A percentile compares a stretch with the other conserved stretches of the same genome.
Conservation (phyloP, 2,113 vertebrate genomes). For the Albula glossodonta region DNA sequence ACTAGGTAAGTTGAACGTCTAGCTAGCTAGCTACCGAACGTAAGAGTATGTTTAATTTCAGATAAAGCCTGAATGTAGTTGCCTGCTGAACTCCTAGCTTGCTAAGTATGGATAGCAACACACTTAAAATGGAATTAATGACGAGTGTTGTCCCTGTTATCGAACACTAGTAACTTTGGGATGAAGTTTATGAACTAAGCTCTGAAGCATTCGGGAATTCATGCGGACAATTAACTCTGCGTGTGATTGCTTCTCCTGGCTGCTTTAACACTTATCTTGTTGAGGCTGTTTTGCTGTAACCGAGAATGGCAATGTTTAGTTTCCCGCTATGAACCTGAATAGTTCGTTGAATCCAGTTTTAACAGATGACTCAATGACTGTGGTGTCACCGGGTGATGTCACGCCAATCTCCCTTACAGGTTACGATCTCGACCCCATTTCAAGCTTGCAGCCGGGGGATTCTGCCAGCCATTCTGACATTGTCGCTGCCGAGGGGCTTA, state of each 20-base stretch:
- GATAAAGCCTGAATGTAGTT: too few species aligned
- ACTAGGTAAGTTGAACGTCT: too few species aligned
- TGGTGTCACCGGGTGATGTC: not conserved
- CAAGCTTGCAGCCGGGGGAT: not conserved
- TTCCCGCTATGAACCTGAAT: slow-evolving; percentile 17
- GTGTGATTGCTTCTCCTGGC: slow-evolving; percentile 7
- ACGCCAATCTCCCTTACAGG: not conserved
- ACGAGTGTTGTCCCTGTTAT: not conserved
- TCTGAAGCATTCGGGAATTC: not conserved
- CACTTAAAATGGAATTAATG: not conserved
- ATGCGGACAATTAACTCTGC: not conserved
- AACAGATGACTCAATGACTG: slow-evolving; percentile 3
- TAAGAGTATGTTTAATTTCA: too few species aligned
- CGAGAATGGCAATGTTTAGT: not conserved
- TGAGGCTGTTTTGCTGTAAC: not conserved
- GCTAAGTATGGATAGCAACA: not conserved
- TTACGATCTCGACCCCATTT: slow-evolving; percentile 15
- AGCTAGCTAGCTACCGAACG: too few species aligned
- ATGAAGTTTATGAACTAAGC: not conserved
- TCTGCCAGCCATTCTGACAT: not conserved
- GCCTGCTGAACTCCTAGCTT: not conserved
- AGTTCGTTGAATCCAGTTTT: not conserved
- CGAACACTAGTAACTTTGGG: not conserved
- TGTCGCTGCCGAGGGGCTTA: slow-evolving; percentile 6
- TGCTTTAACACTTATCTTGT: slow-evolving; percentile 10